Evolutionary conservation across 2,113 vertebrate species (phyloP).

Genomic region (Boleophthalmus pectinirostris): DNA sequence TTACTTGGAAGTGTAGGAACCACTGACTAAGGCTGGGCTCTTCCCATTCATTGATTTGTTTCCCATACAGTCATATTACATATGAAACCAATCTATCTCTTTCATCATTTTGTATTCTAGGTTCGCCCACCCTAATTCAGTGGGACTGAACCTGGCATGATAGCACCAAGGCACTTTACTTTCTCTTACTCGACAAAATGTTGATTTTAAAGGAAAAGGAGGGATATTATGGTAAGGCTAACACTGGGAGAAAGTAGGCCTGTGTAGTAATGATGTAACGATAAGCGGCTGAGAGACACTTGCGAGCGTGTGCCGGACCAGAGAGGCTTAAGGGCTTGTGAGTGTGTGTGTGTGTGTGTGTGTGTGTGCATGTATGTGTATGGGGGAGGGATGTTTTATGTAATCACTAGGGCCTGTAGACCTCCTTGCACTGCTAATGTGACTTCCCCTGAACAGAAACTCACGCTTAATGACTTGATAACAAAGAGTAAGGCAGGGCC

Average conservation of each 20-base stretch:
- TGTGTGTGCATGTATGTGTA: conserved; percentile 42
- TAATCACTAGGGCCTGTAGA: conserved; percentile 67
- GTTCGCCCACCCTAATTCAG: not conserved
- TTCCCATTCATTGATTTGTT: not conserved
- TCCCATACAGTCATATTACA: not conserved
- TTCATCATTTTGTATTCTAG: not conserved
- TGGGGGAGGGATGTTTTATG: conserved; percentile 57
- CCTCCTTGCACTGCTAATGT: conserved; percentile 70
- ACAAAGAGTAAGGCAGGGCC: conserved; percentile 56
- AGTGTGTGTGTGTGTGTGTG: conserved; percentile 46
- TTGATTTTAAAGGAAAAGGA: too few relatives aligned
- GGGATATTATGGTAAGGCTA: not conserved
- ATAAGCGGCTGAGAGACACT: conserved; percentile 60
- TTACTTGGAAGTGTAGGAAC: not conserved
- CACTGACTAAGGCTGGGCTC: not conserved
- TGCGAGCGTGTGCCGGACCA: conserved; percentile 56
- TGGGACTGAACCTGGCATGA: not conserved
- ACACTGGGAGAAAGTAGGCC: conserved; percentile 31
- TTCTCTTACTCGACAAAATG: not conserved
- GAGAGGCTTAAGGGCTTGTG: conserved; percentile 73
- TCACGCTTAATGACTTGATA: conserved; percentile 63
- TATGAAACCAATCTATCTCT: not conserved
- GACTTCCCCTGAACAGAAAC: conserved; percentile 61
- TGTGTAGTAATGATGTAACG: conserved; percentile 66
- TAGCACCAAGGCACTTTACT: not conserved